Evolutionary conservation across 2,797 vertebrate species (phyloP).

Genomic region (Silurus lanzhouensis): DNA sequence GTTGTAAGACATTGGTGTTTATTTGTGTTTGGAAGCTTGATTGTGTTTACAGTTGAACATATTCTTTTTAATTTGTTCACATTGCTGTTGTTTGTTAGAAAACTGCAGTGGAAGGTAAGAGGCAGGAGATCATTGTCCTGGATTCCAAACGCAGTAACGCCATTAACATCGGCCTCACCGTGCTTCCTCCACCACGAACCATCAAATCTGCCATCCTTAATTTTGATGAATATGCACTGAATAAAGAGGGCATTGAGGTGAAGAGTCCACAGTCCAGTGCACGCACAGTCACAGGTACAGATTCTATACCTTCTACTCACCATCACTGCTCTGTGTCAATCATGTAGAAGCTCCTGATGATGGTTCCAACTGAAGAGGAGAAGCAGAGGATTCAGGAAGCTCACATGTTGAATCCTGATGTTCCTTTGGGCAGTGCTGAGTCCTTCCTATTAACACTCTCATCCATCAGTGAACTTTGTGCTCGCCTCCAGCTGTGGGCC

Average conservation of each 20-base stretch:
- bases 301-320: too few relatives aligned
- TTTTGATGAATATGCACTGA: constrained; percentile 89
- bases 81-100: constrained; percentile 74
- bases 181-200: constrained; percentile 84
- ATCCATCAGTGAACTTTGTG: constrained; percentile 83
- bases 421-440: constrained; percentile 82
- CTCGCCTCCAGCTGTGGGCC: constrained; percentile 89
- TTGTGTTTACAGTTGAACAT: too few relatives aligned
- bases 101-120: constrained; percentile 90
- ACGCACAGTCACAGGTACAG: background rate
- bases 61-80: background rate
- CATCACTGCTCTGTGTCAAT: background rate
- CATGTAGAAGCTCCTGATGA: constrained; percentile 85
- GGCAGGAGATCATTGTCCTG: constrained; percentile 89
- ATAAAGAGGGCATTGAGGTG: constrained; percentile 91
- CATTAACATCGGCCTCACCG: constrained; percentile 86
- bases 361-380: constrained; percentile 86
- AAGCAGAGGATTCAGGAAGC: constrained; percentile 89
- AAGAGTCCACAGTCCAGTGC: constrained; percentile 35
- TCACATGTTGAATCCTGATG: constrained; percentile 79
- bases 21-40: too few relatives aligned
- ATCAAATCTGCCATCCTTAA: constrained; percentile 89
- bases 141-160: constrained; percentile 80
- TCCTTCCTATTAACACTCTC: constrained; percentile 86
- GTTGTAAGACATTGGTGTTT: background rate